Base-by-base conservation (phyloP, 2,113 vertebrate genomes). In the Rhinolophus sinicus region DNA sequence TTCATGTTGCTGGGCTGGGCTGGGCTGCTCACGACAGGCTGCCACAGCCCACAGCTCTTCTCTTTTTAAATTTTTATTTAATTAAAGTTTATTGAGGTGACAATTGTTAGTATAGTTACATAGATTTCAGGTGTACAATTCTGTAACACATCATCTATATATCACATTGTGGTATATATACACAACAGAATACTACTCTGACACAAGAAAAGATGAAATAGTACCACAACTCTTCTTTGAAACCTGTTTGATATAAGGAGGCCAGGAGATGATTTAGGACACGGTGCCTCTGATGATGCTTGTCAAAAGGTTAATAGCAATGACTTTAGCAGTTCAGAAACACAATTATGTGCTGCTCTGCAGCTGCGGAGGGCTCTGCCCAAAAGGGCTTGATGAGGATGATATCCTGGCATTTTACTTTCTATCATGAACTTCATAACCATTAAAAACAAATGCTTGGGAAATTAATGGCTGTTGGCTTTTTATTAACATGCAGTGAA, bases 401-500 rank as follows among this genome's bases (percentile, higher is more conserved):
- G 92, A 70, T 88, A 64, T 50, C 4, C 6, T 84, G 65, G 0
- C 21, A 72, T 54, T 91, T 44, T 47, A 96, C 14, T 90, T 97
- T 96, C 95, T 96, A n/a, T 89, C 72, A 28, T 3, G 15, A 26
- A 18, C 12, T 97, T 94, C 90, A 81, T 97, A 98, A 97, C 58
- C 15, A 50, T 93, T 38, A 91, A 91, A 97, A 97, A 95, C 4
- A 96, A 96, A 92, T 93, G 13, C 58, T 92, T 93, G 65, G 22
- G 47, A 90, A 65, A 24, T 94, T 95, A 94, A 64, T 70, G 95
- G 70, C 5, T 86, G 38, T 82, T 13, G 40, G 88, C 64, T 52
- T 52, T 90, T 97, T 97, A 98, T 97, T 94, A 96, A 97, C 73
- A 94, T 95, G 47, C 21, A 93, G 38, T 69, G 64, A 95, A 95